phyloP scores from a whole-genome alignment of 1,140 invertebrate species.

The Pantala flavescens region DNA sequence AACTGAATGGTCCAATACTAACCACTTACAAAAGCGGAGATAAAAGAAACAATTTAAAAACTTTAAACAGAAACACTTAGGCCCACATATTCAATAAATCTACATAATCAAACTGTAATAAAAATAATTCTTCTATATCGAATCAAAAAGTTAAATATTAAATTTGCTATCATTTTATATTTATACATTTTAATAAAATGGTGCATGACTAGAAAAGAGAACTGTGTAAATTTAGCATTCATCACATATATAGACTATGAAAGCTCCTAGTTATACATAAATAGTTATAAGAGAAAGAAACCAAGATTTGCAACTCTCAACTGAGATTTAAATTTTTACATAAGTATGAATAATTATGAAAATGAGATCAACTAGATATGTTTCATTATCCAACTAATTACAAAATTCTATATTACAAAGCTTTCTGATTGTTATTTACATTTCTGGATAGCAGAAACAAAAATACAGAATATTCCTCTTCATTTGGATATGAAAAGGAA shows the following conservation, averaged over 20 bases:
- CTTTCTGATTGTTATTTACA: too few relatives aligned
- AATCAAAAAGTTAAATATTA: background rate
- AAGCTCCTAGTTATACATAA: background rate
- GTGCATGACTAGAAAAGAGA: background rate
- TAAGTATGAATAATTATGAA: background rate
- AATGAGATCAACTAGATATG: background rate
- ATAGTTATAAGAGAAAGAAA: background rate
- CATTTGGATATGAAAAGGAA: too few relatives aligned
- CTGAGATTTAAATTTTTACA: background rate
- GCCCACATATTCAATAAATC: background rate
- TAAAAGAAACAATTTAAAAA: background rate
- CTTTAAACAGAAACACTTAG: background rate
- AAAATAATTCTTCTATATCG: background rate
- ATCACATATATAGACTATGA: background rate
- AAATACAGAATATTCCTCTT: too few relatives aligned
- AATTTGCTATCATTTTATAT: background rate
- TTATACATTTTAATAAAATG: background rate
- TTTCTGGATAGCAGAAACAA: too few relatives aligned
- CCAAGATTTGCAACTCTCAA: background rate
- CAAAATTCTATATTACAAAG: too few relatives aligned
- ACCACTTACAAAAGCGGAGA: background rate
- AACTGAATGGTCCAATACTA: background rate
- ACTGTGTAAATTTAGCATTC: background rate
- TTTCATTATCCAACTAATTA: too few relatives aligned
- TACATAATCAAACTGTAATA: background rate